These are phyloP conservation scores for Sapayoa aenigma DNA, from an alignment of 2,113 vertebrate genomes.

Conservation along the genomic window DNA sequence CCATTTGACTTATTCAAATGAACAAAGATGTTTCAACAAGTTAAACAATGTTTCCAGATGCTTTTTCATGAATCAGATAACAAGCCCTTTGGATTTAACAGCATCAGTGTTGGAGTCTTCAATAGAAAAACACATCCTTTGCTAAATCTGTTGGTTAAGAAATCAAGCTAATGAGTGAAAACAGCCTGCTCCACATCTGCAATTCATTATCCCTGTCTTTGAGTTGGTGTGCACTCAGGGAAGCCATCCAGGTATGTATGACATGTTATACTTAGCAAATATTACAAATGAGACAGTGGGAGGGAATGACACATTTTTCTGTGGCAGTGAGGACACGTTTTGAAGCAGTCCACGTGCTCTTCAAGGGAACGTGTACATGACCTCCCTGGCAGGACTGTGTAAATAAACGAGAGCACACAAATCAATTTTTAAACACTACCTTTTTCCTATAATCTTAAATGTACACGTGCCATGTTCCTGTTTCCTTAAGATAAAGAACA, in stretches of 20 bases:
- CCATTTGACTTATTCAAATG: constrained; percentile 28
- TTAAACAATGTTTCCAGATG: constrained; percentile 53
- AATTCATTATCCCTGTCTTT: constrained; percentile 40
- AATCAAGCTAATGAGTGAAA: constrained; percentile 60
- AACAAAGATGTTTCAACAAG: constrained; percentile 51
- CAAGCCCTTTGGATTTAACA: constrained; percentile 12
- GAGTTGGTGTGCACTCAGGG: not conserved
- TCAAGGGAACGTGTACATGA: not conserved
- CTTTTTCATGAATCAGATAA: constrained; percentile 41
- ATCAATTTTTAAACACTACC: not conserved
- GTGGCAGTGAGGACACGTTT: not conserved
- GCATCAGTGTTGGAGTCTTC: constrained; percentile 5
- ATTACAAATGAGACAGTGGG: not conserved
- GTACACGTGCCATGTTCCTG: not conserved
- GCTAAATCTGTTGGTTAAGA: constrained; percentile 47
- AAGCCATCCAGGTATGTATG: constrained; percentile 47
- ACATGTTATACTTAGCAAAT: constrained; percentile 21
- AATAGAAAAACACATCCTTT: constrained; percentile 32
- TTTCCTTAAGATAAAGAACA: not conserved
- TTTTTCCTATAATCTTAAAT: constrained; percentile 4
- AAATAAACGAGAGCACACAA: not conserved
- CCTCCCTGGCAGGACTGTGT: not conserved
- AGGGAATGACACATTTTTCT: constrained; percentile 14
- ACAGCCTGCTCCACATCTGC: constrained; percentile 50
- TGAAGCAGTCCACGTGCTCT: not conserved